Base-by-base conservation (phyloP, 2,113 vertebrate genomes). In the Percina caprodes region DNA sequence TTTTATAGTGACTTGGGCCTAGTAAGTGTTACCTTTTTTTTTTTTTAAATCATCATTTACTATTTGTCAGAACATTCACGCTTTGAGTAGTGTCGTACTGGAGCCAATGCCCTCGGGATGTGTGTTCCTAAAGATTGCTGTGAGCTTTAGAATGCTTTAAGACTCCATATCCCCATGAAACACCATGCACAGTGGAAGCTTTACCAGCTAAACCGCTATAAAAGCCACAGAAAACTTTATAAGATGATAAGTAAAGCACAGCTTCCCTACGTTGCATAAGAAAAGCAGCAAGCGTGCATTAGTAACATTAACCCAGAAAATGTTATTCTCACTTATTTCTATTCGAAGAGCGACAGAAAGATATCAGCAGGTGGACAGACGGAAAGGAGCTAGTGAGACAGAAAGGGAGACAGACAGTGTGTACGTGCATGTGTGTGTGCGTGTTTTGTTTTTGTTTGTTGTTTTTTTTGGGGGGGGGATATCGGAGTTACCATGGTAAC, bases 401-500 rank as follows among this genome's bases (percentile, higher is more conserved):
- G 35, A 54, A 4, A 58, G 14, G 61, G 42, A 55, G 52, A 54
- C 35, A 59, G 58, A 66, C 1, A 3, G 23, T 49, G 10, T 46
- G 35, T 39, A 12, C n/a, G 14, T 35, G 12, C 59, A 16, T 62
- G 72, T 73, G 48, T 55, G 63, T 49, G n/a, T 14, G 18, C 18
- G 48, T 55, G 62, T 65, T 21, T 39, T 68, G 60, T 52, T 16
- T 23, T 42, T 21, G 45, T 42, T 39, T 55, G 26, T 19, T 14
- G 60, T 68, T 55, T 61, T 16, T 23, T 42, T 18, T 23, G 11
- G 5, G 15, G 51, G 54, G 51, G 60, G 81, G 35, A 81, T 87
- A 87, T 86, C 86, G 86, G 84, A 79, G 92, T 93, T 90, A 86
- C 93, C 83, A 92, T 92, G 81, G 92, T 89, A 89, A 93, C 92